A percentile compares a stretch with the other conserved stretches of the same genome.
These are phyloP conservation scores for Melipona quadrifasciata DNA, from an alignment of 1,140 invertebrate genomes.

Conservation along the genomic window DNA sequence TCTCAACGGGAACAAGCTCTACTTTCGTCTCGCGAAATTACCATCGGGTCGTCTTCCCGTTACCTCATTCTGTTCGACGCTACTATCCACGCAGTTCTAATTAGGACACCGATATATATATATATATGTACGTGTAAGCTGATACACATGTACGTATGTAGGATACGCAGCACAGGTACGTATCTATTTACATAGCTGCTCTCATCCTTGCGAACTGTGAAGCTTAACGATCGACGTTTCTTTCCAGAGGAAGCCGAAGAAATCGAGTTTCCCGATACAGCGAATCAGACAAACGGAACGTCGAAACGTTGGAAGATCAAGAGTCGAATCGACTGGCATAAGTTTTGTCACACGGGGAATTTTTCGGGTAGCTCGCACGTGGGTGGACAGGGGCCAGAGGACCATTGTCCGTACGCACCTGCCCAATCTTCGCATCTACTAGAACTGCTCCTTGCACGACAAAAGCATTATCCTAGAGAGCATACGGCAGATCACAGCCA, in stretches of 20 bases:
- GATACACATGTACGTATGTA: background rate
- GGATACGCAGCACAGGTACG: no score
- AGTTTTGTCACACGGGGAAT: conserved; percentile 10
- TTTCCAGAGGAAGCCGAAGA: background rate
- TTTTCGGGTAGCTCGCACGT: background rate
- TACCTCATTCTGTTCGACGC: background rate
- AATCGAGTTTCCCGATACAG: background rate
- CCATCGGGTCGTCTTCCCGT: background rate
- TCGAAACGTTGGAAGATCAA: background rate
- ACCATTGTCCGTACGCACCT: conserved; percentile 40
- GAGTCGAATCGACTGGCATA: background rate
- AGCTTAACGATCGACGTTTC: background rate
- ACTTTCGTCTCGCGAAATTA: conserved; percentile 21
- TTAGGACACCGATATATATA: background rate
- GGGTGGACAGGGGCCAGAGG: conserved; percentile 1
- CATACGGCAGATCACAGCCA: background rate
- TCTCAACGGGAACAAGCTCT: background rate
- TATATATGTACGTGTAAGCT: no score
- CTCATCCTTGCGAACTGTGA: background rate
- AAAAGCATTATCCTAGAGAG: conserved; percentile 12
- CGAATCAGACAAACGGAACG: background rate
- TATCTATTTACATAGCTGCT: no score
- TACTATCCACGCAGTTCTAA: background rate
- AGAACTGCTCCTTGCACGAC: conserved; percentile 40
- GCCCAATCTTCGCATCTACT: background rate